Conservation (phyloP, 1,140 invertebrate genomes). For the Varroa destructor region DNA sequence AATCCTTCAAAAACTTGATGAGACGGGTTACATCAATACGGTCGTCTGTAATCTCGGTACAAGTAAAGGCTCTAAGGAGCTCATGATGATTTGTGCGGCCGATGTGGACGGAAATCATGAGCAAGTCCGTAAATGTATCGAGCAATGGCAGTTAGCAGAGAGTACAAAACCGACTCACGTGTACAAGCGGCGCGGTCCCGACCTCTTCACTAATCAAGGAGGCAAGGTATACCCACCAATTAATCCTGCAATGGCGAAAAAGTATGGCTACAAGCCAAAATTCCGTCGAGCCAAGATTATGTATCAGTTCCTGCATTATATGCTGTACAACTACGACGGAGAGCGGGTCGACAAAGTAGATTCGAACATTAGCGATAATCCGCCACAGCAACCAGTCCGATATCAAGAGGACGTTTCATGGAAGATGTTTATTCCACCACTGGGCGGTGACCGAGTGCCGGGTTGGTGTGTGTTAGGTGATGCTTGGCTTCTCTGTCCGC, state of each 20-base stretch:
- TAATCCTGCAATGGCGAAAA: slow-evolving; percentile 34
- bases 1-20: slow-evolving; percentile 20
- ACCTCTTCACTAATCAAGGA: background rate
- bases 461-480: slow-evolving; percentile 65
- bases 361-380: slow-evolving; percentile 35
- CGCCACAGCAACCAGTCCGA: slow-evolving; percentile 32
- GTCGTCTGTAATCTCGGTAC: slow-evolving; percentile 21
- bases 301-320: slow-evolving; percentile 55
- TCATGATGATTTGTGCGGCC: slow-evolving; percentile 18
- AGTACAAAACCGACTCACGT: background rate
- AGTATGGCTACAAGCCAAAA: slow-evolving; percentile 51
- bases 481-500: slow-evolving; percentile 54
- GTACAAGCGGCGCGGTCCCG: background rate
- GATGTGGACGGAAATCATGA: slow-evolving; percentile 4
- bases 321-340: slow-evolving; percentile 50
- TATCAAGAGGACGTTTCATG: slow-evolving; percentile 45
- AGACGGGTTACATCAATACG: slow-evolving; percentile 10
- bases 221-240: background rate
- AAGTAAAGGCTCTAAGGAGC: background rate
- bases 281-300: slow-evolving; percentile 53
- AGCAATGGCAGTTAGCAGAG: slow-evolving; percentile 3
- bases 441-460: slow-evolving; percentile 50
- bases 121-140: slow-evolving; percentile 2
- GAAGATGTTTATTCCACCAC: slow-evolving; percentile 58
- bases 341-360: slow-evolving; percentile 35